Conservation (phyloP, 2,888 invertebrate genomes). For the Ceraclea dissimilis region DNA sequence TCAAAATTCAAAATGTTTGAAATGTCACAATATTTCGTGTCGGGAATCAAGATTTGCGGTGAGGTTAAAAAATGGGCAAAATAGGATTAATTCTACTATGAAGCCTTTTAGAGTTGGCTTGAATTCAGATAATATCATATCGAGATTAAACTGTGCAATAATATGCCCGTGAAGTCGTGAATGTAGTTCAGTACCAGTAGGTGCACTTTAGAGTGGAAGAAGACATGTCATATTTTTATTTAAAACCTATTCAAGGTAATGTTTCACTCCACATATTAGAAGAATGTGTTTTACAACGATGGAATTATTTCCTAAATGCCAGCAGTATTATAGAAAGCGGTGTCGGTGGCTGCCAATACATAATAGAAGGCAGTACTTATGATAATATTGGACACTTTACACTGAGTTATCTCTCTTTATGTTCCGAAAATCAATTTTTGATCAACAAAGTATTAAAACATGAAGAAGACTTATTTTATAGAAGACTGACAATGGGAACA, state of each 20-base stretch:
- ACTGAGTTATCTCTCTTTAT: slow-evolving; percentile 39
- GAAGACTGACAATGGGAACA: slow-evolving; percentile 32
- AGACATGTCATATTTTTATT: slow-evolving; percentile 55
- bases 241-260: slow-evolving; percentile 48
- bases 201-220: no score
- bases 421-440: slow-evolving; percentile 34
- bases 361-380: slow-evolving; percentile 50
- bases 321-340: slow-evolving; percentile 28
- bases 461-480: slow-evolving; percentile 36
- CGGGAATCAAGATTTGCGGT: no score
- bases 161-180: no score
- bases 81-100: no score
- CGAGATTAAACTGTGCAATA: no score
- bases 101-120: no score
- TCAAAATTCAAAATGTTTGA: no score
- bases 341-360: slow-evolving; percentile 44
- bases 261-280: slow-evolving; percentile 47
- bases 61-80: no score
- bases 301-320: slow-evolving; percentile 43
- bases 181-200: no score
- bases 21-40: no score
- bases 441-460: slow-evolving; percentile 34
- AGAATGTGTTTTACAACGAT: slow-evolving; percentile 43
- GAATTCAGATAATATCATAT: no score
- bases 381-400: slow-evolving; percentile 54